A percentile compares a stretch with the other conserved stretches of the same genome.
Evolutionary conservation across 1,140 invertebrate species (phyloP).

Genomic region (Spodoptera litura): DNA sequence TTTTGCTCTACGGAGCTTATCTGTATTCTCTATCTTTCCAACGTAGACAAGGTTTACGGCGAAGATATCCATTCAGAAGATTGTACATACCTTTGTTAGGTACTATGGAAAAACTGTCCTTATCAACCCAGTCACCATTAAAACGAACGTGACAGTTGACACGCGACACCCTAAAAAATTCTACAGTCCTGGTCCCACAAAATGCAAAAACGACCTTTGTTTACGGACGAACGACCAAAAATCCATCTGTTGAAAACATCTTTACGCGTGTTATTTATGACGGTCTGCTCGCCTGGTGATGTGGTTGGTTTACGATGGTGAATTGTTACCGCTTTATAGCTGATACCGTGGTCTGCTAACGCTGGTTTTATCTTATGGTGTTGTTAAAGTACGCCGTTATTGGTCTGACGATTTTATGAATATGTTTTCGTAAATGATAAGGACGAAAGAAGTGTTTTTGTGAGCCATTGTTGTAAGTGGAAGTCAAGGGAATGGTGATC

Average conservation of each 20-base stretch:
- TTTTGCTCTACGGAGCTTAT: neutral
- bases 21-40: neutral
- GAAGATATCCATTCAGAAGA: neutral
- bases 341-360: slow-evolving; percentile 44
- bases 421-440: slow-evolving; percentile 40
- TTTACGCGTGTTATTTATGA: slow-evolving; percentile 58
- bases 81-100: too few relatives aligned
- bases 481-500: neutral
- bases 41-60: neutral
- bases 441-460: slow-evolving; percentile 23
- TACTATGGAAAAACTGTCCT: neutral
- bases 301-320: slow-evolving; percentile 57
- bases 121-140: slow-evolving; percentile 7
- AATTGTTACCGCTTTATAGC: slow-evolving; percentile 59
- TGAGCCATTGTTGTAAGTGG: neutral
- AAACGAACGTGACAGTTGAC: neutral
- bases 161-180: neutral
- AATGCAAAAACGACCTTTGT: slow-evolving; percentile 23
- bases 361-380: slow-evolving; percentile 39
- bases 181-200: neutral
- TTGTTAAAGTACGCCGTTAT: slow-evolving; percentile 40
- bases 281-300: slow-evolving; percentile 35
- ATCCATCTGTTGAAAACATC: slow-evolving; percentile 50
- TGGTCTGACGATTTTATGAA: slow-evolving; percentile 30
- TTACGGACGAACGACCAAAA: slow-evolving; percentile 31